phyloP scores from a whole-genome alignment of 1,140 invertebrate genomes.

The Drosophila santomea region DNA sequence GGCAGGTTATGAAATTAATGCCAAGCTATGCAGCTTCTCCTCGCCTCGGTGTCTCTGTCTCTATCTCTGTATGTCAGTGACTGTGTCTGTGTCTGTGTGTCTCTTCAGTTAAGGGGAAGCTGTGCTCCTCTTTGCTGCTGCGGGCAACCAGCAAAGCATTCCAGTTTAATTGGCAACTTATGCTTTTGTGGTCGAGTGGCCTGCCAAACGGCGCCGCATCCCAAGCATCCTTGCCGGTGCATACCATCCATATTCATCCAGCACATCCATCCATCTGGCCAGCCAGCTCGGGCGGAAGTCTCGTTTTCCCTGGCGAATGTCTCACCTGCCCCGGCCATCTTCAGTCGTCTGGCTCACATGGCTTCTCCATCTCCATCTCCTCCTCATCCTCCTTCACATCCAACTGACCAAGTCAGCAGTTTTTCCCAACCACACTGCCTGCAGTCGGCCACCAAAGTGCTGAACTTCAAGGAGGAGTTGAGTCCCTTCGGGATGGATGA shows the following conservation, averaged over 20 bases:
- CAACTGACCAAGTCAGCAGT: conserved; percentile 53
- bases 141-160: conserved; percentile 70
- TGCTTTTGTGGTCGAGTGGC: conserved; percentile 78
- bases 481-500: conserved; percentile 3
- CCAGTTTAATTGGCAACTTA: conserved; percentile 83
- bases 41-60: background rate
- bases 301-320: conserved; percentile 41
- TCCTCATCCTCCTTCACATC: no score
- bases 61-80: background rate
- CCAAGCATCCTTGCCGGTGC: conserved; percentile 15
- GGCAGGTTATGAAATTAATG: conserved; percentile 82
- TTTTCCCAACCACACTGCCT: conserved; percentile 20
- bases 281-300: conserved; percentile 46
- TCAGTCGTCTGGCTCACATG: background rate
- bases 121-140: conserved; percentile 11
- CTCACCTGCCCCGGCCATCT: conserved; percentile 28
- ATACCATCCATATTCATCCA: conserved; percentile 32
- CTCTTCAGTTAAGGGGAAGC: conserved; percentile 1
- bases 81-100: background rate
- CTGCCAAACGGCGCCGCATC: conserved; percentile 19
- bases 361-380: background rate
- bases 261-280: conserved; percentile 46
- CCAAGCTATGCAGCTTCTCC: conserved; percentile 33
- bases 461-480: conserved; percentile 12
- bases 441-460: conserved; percentile 17